Conservation (phyloP, 92 coral and sea anemone genomes). For the Phenganax stokvisi region DNA sequence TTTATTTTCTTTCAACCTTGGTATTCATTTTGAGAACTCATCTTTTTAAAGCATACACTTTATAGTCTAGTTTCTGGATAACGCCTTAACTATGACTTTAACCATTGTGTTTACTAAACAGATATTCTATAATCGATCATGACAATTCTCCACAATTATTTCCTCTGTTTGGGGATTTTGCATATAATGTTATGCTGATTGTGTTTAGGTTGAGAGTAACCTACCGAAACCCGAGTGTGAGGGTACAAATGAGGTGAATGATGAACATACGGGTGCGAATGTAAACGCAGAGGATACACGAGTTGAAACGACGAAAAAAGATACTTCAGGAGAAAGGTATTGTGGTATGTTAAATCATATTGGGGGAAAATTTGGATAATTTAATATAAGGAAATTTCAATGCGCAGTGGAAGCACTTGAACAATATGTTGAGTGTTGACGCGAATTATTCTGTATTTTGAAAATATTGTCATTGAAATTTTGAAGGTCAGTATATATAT, state of each 20-base stretch:
- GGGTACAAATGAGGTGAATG: slow-evolving; percentile 24
- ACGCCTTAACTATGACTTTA: no score
- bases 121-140: background rate
- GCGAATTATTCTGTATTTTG: no score
- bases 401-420: background rate
- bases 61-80: no score
- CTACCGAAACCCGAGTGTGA: slow-evolving; percentile 6
- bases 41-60: no score
- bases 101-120: background rate
- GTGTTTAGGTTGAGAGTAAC: background rate
- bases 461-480: no score
- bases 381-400: no score
- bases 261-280: background rate
- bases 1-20: no score
- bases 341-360: background rate
- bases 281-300: background rate
- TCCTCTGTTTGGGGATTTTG: background rate
- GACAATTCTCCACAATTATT: background rate
- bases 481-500: background rate
- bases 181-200: background rate
- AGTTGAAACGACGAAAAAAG: background rate
- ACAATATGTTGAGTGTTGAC: no score
- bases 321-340: slow-evolving; percentile 9
- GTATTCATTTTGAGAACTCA: no score
- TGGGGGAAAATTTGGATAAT: background rate